Evolutionary conservation across 30 jellyfish, hydroid and myxozoan species (phyloP), one percentile per base, ranked within the genome.

Genomic region (Sanderia malayensis): DNA sequence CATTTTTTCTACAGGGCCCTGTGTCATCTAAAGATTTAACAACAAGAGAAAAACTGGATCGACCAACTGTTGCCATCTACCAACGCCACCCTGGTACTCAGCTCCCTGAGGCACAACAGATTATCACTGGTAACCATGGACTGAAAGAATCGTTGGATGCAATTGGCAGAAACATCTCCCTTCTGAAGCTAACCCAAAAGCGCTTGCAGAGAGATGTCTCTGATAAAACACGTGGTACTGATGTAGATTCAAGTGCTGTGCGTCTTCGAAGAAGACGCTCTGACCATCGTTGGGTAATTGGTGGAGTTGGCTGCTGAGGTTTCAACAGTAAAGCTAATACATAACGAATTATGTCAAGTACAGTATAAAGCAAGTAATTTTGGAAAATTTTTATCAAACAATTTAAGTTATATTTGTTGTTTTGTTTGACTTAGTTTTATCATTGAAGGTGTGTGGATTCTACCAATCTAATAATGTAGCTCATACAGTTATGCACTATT

Each of bases 41-140:
- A n/a, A 67, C 90, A 31, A 63, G 95, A 44, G 98, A 92, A 44
- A 85, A 95, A 3, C 90, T 85, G 2, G 92, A 85, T 80, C 92
- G 96, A 9, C 96, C 98, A 11, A 53, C 84, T 0, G 97, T 88
- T 22, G 44, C 81, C 28, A 49, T 76, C 15, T 79, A 75, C 72
- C 98, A 92, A 44, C 88, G 93, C 22, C 96, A 84, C 60, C 97
- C 95, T 13, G 97, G 97, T 0, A 89, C 95, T 6, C 95, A 84
- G 71, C 60, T 92, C 31, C 87, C 95, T 4, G 98, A 92, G 34
- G 95, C 98, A 7, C 94, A 84, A 63, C 86, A 92, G 26, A 80
- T 92, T 57, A 92, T 84, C 25, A 92, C 87, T 31, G 96, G 91
- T 1, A 92, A 84, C 79, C 61, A 76, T 47, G 96, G 89, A 25